Conservation (phyloP, 2,113 vertebrate species). For the Ramphastos sulfuratus region DNA sequence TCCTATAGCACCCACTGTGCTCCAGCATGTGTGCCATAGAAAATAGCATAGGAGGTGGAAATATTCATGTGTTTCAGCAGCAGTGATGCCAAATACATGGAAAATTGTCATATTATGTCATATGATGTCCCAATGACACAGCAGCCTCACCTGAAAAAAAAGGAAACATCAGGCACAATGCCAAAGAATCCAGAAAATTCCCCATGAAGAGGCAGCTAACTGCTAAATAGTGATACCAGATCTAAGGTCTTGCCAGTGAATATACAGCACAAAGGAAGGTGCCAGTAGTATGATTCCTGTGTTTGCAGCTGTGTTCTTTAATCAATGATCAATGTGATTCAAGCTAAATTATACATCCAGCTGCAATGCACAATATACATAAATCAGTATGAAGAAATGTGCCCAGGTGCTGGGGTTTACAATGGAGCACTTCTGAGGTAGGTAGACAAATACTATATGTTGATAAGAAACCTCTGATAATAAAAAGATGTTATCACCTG, state of each 20-base stretch:
- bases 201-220: neutral
- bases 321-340: neutral
- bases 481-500: neutral
- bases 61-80: neutral
- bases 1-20: neutral
- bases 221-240: neutral
- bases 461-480: neutral
- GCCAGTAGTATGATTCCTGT: rapidly evolving
- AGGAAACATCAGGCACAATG: neutral
- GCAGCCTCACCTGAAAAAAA: neutral
- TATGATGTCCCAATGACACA: neutral
- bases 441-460: neutral
- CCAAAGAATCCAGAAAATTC: neutral
- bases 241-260: neutral
- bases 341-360: neutral
- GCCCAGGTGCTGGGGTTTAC: neutral
- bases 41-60: neutral
- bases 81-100: neutral
- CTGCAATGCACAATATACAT: neutral
- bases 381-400: neutral
- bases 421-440: neutral
- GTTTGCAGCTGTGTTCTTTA: neutral
- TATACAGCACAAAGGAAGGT: neutral
- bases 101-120: neutral
- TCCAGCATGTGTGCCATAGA: neutral